phyloP scores from a whole-genome alignment of 2,797 vertebrate species.

The Remorina albescens region DNA sequence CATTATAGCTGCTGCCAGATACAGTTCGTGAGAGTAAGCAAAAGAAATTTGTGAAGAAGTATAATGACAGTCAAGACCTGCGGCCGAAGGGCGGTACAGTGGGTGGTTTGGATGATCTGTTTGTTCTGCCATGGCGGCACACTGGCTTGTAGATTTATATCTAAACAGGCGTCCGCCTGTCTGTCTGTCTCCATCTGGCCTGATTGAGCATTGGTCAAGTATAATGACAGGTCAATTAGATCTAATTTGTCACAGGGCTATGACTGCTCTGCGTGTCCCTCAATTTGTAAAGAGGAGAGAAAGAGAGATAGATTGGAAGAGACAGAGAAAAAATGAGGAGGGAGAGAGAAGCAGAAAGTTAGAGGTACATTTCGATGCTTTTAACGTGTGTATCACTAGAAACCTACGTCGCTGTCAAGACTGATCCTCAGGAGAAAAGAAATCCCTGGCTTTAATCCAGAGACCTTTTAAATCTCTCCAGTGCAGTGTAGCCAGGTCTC shows the following conservation, averaged over 20 bases:
- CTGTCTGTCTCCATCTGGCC: conserved; percentile 58
- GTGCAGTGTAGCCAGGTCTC: conserved; percentile 27
- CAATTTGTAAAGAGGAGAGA: conserved; percentile 77
- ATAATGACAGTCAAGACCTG: conserved; percentile 29
- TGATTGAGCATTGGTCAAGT: conserved; percentile 58
- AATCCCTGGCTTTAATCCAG: conserved; percentile 63
- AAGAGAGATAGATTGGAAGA: conserved; percentile 7
- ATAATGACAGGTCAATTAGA: conserved; percentile 71
- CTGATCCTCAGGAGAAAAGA: conserved; percentile 55
- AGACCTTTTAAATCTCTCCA: conserved; percentile 53
- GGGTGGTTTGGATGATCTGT: conserved; percentile 55
- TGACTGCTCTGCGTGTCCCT: conserved; percentile 87
- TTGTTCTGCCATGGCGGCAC: conserved; percentile 49
- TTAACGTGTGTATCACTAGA: conserved; percentile 45
- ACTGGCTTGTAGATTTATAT: conserved; percentile 58
- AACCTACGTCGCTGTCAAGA: conserved; percentile 55
- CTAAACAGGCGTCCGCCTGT: conserved; percentile 59
- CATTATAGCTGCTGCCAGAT: conserved; percentile 1
- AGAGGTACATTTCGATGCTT: conserved; percentile 51
- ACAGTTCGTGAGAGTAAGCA: neutral
- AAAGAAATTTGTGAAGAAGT: conserved; percentile 22
- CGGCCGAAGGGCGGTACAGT: conserved; percentile 35
- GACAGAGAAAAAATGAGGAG: conserved; percentile 5
- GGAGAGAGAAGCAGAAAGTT: neutral
- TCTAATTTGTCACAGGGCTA: conserved; percentile 73